Conservation (phyloP, 2,113 vertebrate species). For the Nycticebus coucang region DNA sequence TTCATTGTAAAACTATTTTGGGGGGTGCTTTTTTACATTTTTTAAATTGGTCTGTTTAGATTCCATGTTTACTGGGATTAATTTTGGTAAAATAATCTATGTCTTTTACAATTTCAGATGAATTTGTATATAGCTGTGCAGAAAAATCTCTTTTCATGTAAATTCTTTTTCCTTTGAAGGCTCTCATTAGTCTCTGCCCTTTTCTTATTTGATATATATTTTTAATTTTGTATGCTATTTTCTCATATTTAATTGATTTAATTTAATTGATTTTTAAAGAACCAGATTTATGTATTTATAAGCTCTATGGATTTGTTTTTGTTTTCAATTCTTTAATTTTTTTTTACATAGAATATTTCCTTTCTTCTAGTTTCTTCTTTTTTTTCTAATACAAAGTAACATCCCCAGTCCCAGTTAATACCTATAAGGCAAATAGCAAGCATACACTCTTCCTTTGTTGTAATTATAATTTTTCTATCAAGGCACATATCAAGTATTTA, state of each 20-base stretch:
- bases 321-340: background rate
- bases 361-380: background rate
- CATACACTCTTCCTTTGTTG: background rate
- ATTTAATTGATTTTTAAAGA: constrained; percentile 3
- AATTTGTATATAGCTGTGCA: background rate
- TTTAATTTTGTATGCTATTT: background rate
- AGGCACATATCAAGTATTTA: background rate
- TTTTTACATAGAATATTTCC: background rate
- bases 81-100: background rate
- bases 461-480: background rate
- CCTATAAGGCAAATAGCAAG: background rate
- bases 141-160: background rate
- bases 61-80: background rate
- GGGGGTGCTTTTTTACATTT: background rate
- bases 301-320: background rate
- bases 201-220: background rate
- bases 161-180: background rate
- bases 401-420: background rate
- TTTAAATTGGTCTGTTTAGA: background rate
- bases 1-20: background rate
- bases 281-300: background rate
- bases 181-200: background rate
- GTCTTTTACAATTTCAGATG: background rate
- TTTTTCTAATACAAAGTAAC: background rate
- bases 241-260: constrained; percentile 1